phyloP scores from a whole-genome alignment of 2,888 invertebrate genomes.

The Macaria liturata region DNA sequence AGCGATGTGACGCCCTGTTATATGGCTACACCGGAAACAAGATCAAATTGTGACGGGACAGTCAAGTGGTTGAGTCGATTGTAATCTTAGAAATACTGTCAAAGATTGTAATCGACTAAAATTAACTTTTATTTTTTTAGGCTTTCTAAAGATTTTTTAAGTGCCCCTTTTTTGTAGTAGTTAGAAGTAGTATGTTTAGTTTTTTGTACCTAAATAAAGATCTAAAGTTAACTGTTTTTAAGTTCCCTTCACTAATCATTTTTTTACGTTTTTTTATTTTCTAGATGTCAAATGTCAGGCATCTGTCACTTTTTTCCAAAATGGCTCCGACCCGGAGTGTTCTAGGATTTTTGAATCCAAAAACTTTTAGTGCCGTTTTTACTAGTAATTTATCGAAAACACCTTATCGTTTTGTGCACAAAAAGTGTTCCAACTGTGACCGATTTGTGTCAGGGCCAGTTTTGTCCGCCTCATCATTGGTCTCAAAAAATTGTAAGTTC shows the following conservation, averaged over 20 bases:
- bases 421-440: conserved; percentile 73
- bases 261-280: no score
- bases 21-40: not conserved
- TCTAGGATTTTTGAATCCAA: conserved; percentile 83
- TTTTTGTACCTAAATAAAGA: no score
- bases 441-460: conserved; percentile 57
- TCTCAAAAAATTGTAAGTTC: conserved; percentile 77
- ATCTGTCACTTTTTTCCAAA: conserved; percentile 51
- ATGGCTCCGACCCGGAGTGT: conserved; percentile 85
- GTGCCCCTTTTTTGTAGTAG: no score
- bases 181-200: no score
- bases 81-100: no score
- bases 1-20: not conserved
- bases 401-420: conserved; percentile 77
- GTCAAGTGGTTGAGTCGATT: no score
- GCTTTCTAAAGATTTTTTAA: no score
- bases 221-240: no score
- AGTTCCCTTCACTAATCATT: no score
- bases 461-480: conserved; percentile 57
- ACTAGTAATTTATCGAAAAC: conserved; percentile 74
- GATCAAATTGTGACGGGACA: no score
- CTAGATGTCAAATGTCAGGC: conserved; percentile 27
- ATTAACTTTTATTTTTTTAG: no score
- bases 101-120: no score
- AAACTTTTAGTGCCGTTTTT: conserved; percentile 80